A percentile compares a stretch with the other conserved stretches of the same genome.
These are phyloP conservation scores for silkworm (Bombyx mori) DNA, from an alignment of 1,140 invertebrate species.

Conservation along the genomic window ASM3026992v2 NC_085108.1:57001-57500, in stretches of 20 bases:
- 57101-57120: background rate
- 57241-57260: conserved; percentile 7
- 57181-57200: background rate
- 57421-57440: no score
- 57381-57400: background rate
- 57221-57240: conserved; percentile 8
- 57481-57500: background rate
- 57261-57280: background rate
- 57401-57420: background rate
- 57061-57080: conserved; percentile 20
- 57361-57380: background rate
- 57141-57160: conserved; percentile 11
- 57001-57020: conserved; percentile 16
- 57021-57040: conserved; percentile 22
- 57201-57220: conserved; percentile 3
- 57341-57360: background rate
- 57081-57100: conserved; percentile 14
- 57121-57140: conserved; percentile 8
- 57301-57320: conserved; percentile 1
- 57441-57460: background rate
- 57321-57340: conserved; percentile 5
- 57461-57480: background rate
- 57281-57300: conserved; percentile 2
- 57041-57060: conserved; percentile 21
- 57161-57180: conserved; percentile 7